Evolutionary conservation across 92 coral and sea anemone species (phyloP), one percentile per base, ranked within the genome.

Genomic region (Zoanthus sansibaricus): DNA sequence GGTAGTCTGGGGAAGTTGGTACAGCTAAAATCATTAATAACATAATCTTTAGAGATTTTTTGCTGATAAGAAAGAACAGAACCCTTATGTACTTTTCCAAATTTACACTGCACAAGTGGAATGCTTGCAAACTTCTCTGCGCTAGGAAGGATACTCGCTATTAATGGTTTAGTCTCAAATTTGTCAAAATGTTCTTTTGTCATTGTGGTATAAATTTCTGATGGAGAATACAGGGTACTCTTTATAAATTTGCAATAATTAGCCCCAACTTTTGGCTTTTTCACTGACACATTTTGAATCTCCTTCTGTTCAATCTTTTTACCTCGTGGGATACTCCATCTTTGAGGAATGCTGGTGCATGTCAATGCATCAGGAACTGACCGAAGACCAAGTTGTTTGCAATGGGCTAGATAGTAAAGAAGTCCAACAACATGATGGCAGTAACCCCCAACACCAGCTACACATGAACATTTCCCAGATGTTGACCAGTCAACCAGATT

Each of bases 371-470:
- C 94, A 5, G 94, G 91, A 25, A 87, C n/a, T 10, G 88, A 54
- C 66, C 52, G 61, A 30, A 83, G 58, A 12, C 90, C 94, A 88
- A 91, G 91, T 17, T 78, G 86, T 66, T 88, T 91, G 49, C 92
- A 85, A 70, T 88, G 92, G 12, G 94, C 83, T 44, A 91, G 7
- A 32, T 83, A 87, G 75, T 61, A 91, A 5, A 91, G 31, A 46
- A 91, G 48, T 12, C 90, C 92, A 54, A 91, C 42, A 10, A 88
- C 82, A 74, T 91, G 94, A 61, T 91, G 91, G 78, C 91, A 84
- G 77, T 67, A 84, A 17, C 95, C 95, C 5, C 86, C 82, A 8
- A 56, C 86, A 31, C 93, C 91, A 18, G 94, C 94, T 44, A 93
- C 95, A 91, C 95, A 92, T 44, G 86, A 88, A 62, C 91, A 91